Base-by-base conservation (phyloP, 2,888 invertebrate species). In the Hemicrepidius hirtus region DNA sequence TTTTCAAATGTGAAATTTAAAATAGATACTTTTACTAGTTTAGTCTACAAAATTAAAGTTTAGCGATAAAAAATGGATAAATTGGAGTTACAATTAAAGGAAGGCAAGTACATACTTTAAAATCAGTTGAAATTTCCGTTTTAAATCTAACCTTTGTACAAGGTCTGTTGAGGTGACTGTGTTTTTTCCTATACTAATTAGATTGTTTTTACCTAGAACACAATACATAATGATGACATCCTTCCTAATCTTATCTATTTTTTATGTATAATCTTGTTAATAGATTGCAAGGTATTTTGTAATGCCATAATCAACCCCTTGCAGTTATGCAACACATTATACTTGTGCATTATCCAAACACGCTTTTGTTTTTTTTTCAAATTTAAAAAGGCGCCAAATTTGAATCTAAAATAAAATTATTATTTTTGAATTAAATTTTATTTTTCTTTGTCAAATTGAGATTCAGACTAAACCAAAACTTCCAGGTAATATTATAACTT, bases 31-130 rank as follows among this genome's bases (percentile, higher is more conserved):
- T 44, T 16, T 41, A 5, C 13, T 41, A 41, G 40, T 41, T 24
- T 16, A 13, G n/a, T 41, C 6, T 7, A 20, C 9, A 18, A 46
- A 10, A 46, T 46, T 24, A 18, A 46, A 18, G 13, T 2, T 16
- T 6, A 4, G 20, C 2, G 4, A 1, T 10, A 1, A 18, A 9
- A 10, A 20, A 28, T 57, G 37, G 37, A 28, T 1, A 57, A 9
- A 0, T 21, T 7, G 1, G 57, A 37, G 1, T 16, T 57, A 6
- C 1, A 57, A 20, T 20, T 57, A 18, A 35, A 57, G 37, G 1
- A 37, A 37, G 57, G 57, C 37, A 37, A 18, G 57, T 57, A 57
- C 57, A 2, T n/a, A 57, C 57, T 16, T 5, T 18, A 20, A 28
- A 0, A 1, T 9, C 9, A 46, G 3, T 6, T 41, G 2, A 13